A percentile compares a stretch with the other conserved stretches of the same genome.
Evolutionary conservation across 2,888 invertebrate species (phyloP).

Genomic region (Ophion ellenae): DNA sequence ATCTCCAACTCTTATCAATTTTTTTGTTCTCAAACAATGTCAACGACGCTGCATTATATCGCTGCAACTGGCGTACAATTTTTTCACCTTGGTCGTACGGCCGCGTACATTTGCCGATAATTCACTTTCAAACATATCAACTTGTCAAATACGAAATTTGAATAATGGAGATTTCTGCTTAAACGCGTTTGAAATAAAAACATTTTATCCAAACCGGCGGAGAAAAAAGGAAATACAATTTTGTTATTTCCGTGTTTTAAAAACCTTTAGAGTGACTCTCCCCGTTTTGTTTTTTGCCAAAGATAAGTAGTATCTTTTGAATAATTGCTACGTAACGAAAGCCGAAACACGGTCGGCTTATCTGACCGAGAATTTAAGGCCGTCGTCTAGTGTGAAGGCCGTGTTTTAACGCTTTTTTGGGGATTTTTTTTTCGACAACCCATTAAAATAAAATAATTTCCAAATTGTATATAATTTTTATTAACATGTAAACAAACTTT

Average conservation of each 20-base stretch:
- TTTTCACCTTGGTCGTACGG: no score
- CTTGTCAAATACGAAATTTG: background rate
- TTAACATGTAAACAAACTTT: no score
- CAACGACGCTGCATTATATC: background rate
- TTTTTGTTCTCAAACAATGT: background rate
- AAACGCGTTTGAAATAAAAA: background rate
- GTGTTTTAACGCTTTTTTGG: no score
- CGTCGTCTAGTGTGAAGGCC: no score
- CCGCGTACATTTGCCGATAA: no score
- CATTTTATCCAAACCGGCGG: background rate
- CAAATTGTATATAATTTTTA: no score
- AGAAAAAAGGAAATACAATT: background rate
- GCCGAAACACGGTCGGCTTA: slow-evolving; percentile 36
- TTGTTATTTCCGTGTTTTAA: slow-evolving; percentile 7
- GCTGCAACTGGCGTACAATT: background rate
- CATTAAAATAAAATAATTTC: no score
- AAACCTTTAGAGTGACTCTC: background rate
- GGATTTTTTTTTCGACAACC: no score
- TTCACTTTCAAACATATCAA: background rate
- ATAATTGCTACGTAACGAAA: slow-evolving; percentile 25
- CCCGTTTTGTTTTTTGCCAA: background rate
- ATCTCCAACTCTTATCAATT: background rate
- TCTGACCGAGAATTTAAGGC: background rate
- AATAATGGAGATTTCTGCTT: background rate
- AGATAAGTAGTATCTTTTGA: slow-evolving; percentile 49